Evolutionary conservation across 2,113 vertebrate species (phyloP), one percentile per base, ranked within the genome.

Genomic region (Raphicerus campestris): DNA sequence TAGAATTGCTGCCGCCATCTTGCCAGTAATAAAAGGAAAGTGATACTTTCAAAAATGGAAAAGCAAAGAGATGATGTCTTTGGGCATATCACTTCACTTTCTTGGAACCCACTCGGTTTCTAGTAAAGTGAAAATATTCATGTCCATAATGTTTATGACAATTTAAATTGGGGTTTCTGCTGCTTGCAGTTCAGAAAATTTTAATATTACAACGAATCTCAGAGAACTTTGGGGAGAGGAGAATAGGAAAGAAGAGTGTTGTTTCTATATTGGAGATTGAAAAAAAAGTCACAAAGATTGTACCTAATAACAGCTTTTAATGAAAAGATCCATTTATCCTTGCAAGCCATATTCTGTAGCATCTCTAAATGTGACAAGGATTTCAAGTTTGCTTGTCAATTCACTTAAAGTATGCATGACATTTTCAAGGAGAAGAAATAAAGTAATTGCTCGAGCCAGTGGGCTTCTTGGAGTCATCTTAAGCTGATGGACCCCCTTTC

Each of bases 311-410:
- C 47, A 95, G 45, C 30, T 97, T 97, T 95, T 94, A 95, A 94
- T 93, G 58, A 89, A 96, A 94, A 87, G 61, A 63, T 92, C 75
- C 75, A 95, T 85, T 97, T 95, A 92, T 93, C 60, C 42, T 61
- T 92, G 49, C 45, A 78, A 42, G 61, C 61, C 85, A 19, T 51
- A 83, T 95, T 98, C 96, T 97, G 60, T 89, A 96, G 51, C 94
- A 88, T 85, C 58, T 96, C 90, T 6, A 86, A 89, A 88, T 88
- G 81, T 97, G 95, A 96, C 87, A 93, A 78, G 87, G 66, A 93
- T 96, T 96, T 96, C 89, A 94, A 93, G 95, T 87, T 87, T 56
- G 55, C 92, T 97, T 93, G 94, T 97, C 96, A 94, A 92, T 78
- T 70, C 92, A 4, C 89, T 97, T 87, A 92, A 97, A 96, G 95